Base-by-base conservation (phyloP, 2,113 vertebrate species). In the Columba janthina region DNA sequence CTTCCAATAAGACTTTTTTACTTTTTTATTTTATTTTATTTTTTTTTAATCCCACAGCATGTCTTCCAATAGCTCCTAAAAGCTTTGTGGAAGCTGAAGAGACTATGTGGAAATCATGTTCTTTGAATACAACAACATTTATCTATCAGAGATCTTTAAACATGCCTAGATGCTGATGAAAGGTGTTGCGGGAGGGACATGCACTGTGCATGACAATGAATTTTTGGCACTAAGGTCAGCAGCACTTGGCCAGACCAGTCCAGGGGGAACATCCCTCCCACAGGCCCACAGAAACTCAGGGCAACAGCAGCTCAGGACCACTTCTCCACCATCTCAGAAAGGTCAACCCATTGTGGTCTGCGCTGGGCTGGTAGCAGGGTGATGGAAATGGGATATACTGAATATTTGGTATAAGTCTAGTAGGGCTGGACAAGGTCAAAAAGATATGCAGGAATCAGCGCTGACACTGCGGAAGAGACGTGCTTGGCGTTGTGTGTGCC, bases 131-230 rank as follows among this genome's bases (percentile, higher is more conserved):
- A 1, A 92, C 88, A 60, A 87, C 64, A n/a, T 94, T 90, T 90
- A 86, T 77, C 56, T 86, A 20, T 51, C 1, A 0, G 20, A 88
- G 53, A 78, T 65, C 20, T 74, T 89, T n/a, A 84, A 89, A 81
- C 5, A 3, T 10, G 61, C 18, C 34, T 14, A 56, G n/a, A 58
- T 18, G 40, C 32, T 11, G 44, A 29, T 0, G 0, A 42, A 86
- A 77, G 64, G 15, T 0, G 0, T 26, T 29, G 31, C 0, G 0
- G 34, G 31, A 58, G 9, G 12, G n/a, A 1, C 0, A 0, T 58
- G 21, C 2, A 2, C 17, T n/a, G 53, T 31, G 25, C 5, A 1
- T 15, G 16, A 26, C 24, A 50, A 72, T 29, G 25, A 42, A 6
- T 4, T 86, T 53, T 77, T 32, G 64, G 60, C 51, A 34, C 22